Conservation (phyloP, 2,888 invertebrate genomes). For the Malthinus flaveolus region DNA sequence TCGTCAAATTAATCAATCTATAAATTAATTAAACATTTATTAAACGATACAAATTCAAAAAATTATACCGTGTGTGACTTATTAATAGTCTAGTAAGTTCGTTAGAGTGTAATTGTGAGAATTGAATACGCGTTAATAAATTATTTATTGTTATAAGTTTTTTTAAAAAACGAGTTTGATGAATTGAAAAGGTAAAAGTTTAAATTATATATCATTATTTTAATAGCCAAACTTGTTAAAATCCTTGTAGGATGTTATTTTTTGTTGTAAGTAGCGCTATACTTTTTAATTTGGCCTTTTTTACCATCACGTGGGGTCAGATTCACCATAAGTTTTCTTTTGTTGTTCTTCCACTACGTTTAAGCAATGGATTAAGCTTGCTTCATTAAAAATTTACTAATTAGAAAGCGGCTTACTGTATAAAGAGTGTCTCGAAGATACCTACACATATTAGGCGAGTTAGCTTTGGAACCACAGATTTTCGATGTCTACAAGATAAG, state of each 20-base stretch:
- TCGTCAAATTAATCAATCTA: slow-evolving; percentile 51
- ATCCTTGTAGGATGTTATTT: no score
- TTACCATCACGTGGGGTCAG: no score
- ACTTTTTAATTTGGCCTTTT: no score
- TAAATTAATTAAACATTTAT: slow-evolving; percentile 33
- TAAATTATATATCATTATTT: slow-evolving; percentile 7
- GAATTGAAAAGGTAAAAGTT: slow-evolving; percentile 1
- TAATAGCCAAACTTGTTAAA: slow-evolving; percentile 6
- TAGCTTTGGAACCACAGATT: no score
- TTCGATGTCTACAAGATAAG: no score
- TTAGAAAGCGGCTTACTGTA: neutral
- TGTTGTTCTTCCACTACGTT: neutral
- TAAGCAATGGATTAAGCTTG: neutral
- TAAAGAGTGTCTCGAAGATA: no score
- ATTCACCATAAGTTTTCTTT: no score
- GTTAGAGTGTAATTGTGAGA: slow-evolving; percentile 5
- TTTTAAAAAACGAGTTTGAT: slow-evolving; percentile 3
- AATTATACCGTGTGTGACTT: no score
- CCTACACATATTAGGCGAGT: no score
- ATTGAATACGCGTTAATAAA: slow-evolving; percentile 6
- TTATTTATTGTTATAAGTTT: slow-evolving; percentile 3
- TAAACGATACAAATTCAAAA: no score
- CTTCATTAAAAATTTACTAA: no score
- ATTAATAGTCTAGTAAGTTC: neutral
- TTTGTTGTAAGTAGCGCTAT: no score